Evolutionary conservation across 2,888 invertebrate genomes (phyloP).

Genomic region (Apodemia zela): DNA sequence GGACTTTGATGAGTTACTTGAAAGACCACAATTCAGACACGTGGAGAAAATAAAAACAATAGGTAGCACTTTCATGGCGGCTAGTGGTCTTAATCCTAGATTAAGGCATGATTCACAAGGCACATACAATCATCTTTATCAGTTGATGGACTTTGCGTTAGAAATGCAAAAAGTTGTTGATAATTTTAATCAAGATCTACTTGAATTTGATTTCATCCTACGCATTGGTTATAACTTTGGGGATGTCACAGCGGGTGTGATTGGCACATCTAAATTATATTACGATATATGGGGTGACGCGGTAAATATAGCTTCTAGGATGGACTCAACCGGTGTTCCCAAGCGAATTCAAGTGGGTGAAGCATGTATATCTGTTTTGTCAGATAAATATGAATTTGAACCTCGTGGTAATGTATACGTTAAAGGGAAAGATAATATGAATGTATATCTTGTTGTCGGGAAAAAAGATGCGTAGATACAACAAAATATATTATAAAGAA

Average conservation of each 20-base stretch:
- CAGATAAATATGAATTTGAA: conserved; percentile 90
- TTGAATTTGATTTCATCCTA: conserved; percentile 93
- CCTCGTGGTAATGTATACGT: conserved; percentile 96
- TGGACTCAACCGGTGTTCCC: conserved; percentile 97
- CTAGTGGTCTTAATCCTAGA: conserved; percentile 94
- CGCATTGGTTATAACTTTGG: conserved; percentile 95
- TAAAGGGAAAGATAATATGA: conserved; percentile 98
- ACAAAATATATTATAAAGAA: conserved; percentile 35
- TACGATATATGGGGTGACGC: conserved; percentile 99
- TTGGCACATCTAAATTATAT: conserved; percentile 96
- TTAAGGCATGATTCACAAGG: conserved; percentile 84
- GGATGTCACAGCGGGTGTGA: conserved; percentile 97
- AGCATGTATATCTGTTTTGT: conserved; percentile 85
- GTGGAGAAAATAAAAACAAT: conserved; percentile 99
- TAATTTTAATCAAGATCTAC: conserved; percentile 92
- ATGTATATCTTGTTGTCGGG: conserved; percentile 87
- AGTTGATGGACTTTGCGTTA: conserved; percentile 95
- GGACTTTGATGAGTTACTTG: conserved; percentile 96
- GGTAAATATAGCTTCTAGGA: conserved; percentile 97
- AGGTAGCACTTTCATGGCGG: conserved; percentile 98
- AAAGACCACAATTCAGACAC: conserved; percentile 88
- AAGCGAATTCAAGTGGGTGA: conserved; percentile 92
- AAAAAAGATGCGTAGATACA: conserved; percentile 69
- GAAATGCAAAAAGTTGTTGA: conserved; percentile 93
- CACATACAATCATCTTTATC: conserved; percentile 89